Evolutionary conservation across 2,113 vertebrate species (phyloP).

Genomic region (Bufo bufo): DNA sequence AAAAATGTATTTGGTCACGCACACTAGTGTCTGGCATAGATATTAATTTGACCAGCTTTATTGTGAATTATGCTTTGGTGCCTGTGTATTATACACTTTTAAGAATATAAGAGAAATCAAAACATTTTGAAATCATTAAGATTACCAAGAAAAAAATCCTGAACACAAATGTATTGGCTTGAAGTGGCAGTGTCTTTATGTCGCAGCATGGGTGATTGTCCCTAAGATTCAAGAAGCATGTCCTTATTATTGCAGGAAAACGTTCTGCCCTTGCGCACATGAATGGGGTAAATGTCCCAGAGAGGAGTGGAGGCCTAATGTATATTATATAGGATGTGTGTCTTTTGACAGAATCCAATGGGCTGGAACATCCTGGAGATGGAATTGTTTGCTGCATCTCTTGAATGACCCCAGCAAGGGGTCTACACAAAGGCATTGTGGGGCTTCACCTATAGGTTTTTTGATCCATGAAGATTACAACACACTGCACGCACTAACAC

Average conservation of each 20-base stretch:
- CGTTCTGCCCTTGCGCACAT: slow-evolving; percentile 47
- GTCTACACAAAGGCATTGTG: slow-evolving; percentile 53
- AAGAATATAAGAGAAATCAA: background rate
- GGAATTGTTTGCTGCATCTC: slow-evolving; percentile 38
- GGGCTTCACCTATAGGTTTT: slow-evolving; percentile 39
- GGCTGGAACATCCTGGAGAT: slow-evolving; percentile 56
- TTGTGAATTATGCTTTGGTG: background rate
- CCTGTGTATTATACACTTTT: background rate
- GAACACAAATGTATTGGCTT: slow-evolving; percentile 1
- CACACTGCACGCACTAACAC: slow-evolving; percentile 29
- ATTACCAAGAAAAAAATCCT: background rate
- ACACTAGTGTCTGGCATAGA: too few species aligned
- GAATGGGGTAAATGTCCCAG: slow-evolving; percentile 22
- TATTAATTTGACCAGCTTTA: too few species aligned
- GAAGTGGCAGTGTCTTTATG: slow-evolving; percentile 1
- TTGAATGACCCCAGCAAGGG: slow-evolving; percentile 37
- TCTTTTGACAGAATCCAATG: slow-evolving; percentile 43
- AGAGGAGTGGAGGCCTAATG: slow-evolving; percentile 35
- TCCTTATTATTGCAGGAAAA: slow-evolving; percentile 41
- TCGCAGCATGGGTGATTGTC: background rate
- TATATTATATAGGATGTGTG: slow-evolving; percentile 39
- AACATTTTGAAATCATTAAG: background rate
- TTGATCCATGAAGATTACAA: slow-evolving; percentile 48
- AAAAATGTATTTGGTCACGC: too few species aligned
- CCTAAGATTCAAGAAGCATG: slow-evolving; percentile 32